Evolutionary conservation across 1,140 invertebrate genomes (phyloP), one percentile per base, ranked within the genome.

Genomic region (Drosophila sproati): DNA sequence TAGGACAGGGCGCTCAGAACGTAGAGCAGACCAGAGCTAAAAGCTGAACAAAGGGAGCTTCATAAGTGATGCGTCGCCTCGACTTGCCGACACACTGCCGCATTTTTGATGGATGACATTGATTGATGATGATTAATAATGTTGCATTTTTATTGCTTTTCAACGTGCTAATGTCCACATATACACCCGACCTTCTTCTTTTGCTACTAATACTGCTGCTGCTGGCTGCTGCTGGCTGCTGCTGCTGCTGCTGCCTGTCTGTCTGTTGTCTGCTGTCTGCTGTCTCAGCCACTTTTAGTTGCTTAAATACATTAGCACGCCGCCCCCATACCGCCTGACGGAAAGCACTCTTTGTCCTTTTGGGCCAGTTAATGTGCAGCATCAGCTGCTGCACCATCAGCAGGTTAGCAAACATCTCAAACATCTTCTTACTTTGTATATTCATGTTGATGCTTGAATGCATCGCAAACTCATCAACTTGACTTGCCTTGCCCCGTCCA

Each of bases 101-200:
- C 86, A 74, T 90, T 89, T 77, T 90, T 90, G 86, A 89, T 90
- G 82, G 78, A 89, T 89, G 86, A 89, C 86, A 90, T 86, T 87
- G 86, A 89, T 89, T 89, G 86, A 89, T 89, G 86, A 89, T 89
- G 86, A 89, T 89, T 89, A 89, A 89, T 89, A 89, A 86, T 90
- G 86, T 77, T 89, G 86, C 78, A 91, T 89, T 90, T 89, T 89
- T 89, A 89, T 89, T 89, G 86, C 86, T 90, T 90, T 89, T 89
- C 75, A 89, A 28, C 32, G 39, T 39, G 48, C 47, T 45, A 64
- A n/a, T 43, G 45, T 37, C 2, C 55, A 20, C 20, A 20, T 20
- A 20, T 20, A 20, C 20, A 20, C 39, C 39, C 48, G 20, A 20
- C 20, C 28, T 31, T 7, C 32, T 8, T 34, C 32, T 31, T 28